phyloP scores from a whole-genome alignment of 2,888 invertebrate species.

The Lasioglossum malachurum region DNA sequence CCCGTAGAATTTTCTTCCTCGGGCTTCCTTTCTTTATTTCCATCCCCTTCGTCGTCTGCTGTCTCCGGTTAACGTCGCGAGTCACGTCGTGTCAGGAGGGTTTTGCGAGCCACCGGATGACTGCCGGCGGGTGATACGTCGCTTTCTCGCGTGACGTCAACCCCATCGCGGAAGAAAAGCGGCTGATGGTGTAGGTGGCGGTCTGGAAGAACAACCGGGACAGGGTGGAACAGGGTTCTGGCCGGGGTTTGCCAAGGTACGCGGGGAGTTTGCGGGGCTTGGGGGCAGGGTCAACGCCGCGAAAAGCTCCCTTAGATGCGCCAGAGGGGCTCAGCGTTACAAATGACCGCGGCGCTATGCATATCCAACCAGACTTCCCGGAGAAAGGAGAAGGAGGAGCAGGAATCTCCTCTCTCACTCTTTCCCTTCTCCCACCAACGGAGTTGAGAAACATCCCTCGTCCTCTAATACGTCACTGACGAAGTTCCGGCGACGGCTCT shows the following conservation, averaged over 20 bases:
- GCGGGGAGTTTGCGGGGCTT: not conserved
- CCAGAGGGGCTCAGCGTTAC: conserved; percentile 78
- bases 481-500: conserved; percentile 32
- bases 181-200: conserved; percentile 43
- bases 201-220: conserved; percentile 12
- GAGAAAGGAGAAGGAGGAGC: not conserved
- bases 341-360: conserved; percentile 81
- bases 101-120: conserved; percentile 78
- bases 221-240: conserved; percentile 11
- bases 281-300: conserved; percentile 61
- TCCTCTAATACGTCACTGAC: conserved; percentile 64
- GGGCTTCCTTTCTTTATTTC: conserved; percentile 54
- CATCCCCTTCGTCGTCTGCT: conserved; percentile 53
- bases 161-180: conserved; percentile 64
- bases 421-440: not conserved
- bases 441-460: conserved; percentile 54
- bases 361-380: conserved; percentile 77
- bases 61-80: conserved; percentile 80
- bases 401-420: not conserved
- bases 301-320: conserved; percentile 74
- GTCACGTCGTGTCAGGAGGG: conserved; percentile 82
- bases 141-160: conserved; percentile 78
- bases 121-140: conserved; percentile 79
- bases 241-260: not conserved
- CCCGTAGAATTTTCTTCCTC: conserved; percentile 37